Percentiles rank a stretch among this genome's conserved stretches.
Conservation (phyloP, 1,140 invertebrate species). For the Arion vulgaris region DNA sequence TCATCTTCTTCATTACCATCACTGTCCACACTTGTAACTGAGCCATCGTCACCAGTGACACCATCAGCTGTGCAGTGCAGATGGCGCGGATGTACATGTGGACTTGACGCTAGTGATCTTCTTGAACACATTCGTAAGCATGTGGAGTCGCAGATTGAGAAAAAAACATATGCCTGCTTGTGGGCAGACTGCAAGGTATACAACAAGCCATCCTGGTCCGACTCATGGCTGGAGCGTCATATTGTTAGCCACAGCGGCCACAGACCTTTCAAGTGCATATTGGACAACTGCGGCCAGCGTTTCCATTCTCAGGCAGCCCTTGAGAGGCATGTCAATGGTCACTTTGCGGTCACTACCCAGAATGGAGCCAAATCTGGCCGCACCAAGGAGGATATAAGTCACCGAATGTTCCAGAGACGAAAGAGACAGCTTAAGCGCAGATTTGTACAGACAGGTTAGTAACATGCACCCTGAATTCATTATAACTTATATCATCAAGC, state of each 20-base stretch:
- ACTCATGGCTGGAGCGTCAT: constrained; percentile 93
- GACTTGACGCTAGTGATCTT: constrained; percentile 84
- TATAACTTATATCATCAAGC: too few relatives aligned
- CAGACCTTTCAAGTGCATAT: constrained; percentile 95
- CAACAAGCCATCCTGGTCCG: constrained; percentile 89
- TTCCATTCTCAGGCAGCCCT: constrained; percentile 92
- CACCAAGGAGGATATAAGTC: constrained; percentile 74
- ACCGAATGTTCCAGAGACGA: constrained; percentile 86
- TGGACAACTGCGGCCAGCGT: constrained; percentile 90
- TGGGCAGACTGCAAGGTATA: constrained; percentile 97
- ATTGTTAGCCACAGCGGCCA: constrained; percentile 89
- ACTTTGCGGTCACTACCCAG: constrained; percentile 79
- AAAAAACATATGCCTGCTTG: constrained; percentile 88
- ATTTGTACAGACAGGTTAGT: constrained; percentile 77
- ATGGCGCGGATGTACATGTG: constrained; percentile 86
- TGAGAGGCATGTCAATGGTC: constrained; percentile 93
- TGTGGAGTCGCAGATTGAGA: constrained; percentile 85
- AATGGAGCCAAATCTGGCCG: constrained; percentile 57
- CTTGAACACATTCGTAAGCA: constrained; percentile 92
- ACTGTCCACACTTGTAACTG: constrained; percentile 18
- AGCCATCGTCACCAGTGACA: constrained; percentile 13
- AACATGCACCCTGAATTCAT: neutral
- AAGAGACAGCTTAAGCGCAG: constrained; percentile 83
- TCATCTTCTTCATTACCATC: constrained; percentile 7
- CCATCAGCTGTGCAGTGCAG: constrained; percentile 76